Percentiles rank a stretch among this genome's conserved stretches.
These are phyloP conservation scores for Coelinius sp. DNA, from an alignment of 2,888 invertebrate species.

Conservation along the genomic window DNA sequence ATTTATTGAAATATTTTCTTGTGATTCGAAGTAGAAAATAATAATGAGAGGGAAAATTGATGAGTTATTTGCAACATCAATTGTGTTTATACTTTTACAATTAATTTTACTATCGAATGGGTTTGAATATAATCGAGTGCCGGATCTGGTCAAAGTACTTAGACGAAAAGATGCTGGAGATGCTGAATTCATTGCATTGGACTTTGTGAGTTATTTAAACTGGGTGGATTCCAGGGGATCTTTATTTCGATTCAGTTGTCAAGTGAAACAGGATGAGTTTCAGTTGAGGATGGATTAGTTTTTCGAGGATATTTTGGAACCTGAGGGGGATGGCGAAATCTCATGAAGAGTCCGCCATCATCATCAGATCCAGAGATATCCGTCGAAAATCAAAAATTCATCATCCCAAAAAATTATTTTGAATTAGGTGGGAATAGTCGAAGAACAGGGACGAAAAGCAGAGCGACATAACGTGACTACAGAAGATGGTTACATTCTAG, in stretches of 20 bases:
- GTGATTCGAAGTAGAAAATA: background rate
- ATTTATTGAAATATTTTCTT: background rate
- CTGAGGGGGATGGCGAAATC: no score
- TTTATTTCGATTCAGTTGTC: no score
- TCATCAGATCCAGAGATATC: no score
- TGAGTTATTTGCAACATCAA: background rate
- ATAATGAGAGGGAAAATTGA: background rate
- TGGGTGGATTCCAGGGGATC: no score
- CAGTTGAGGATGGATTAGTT: no score
- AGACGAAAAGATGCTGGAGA: background rate
- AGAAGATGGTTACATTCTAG: constrained; percentile 58
- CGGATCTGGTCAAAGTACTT: background rate
- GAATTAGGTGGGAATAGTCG: background rate
- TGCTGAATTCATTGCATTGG: background rate
- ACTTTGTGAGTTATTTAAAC: background rate
- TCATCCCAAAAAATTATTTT: background rate
- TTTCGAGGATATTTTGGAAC: no score
- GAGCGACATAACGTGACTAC: constrained; percentile 60
- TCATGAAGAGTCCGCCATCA: no score
- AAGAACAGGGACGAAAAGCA: constrained; percentile 51
- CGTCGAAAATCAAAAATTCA: background rate
- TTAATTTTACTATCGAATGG: background rate
- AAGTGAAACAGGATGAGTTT: no score
- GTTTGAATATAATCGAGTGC: background rate
- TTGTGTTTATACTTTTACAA: background rate